Evolutionary conservation across 2,888 invertebrate genomes (phyloP).

Genomic region (Phragmatobia fuliginosa): DNA sequence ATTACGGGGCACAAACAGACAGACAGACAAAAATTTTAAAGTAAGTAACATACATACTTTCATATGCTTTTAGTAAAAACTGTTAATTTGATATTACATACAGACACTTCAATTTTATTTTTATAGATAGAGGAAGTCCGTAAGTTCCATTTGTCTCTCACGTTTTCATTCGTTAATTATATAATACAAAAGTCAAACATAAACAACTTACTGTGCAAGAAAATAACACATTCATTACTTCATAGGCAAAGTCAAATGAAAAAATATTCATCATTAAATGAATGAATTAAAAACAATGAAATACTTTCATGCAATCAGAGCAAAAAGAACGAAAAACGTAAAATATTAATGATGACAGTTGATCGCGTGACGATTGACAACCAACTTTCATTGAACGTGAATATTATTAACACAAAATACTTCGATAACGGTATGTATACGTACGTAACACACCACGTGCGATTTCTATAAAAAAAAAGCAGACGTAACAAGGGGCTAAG

Average conservation of each 20-base stretch:
- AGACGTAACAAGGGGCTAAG: conserved; percentile 75
- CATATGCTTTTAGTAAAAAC: too few relatives aligned
- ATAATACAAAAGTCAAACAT: background rate
- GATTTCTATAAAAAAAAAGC: conserved; percentile 63
- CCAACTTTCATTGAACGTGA: conserved; percentile 33
- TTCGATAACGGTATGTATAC: conserved; percentile 43
- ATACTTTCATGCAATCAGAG: conserved; percentile 34
- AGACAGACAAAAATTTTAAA: too few relatives aligned
- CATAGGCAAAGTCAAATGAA: background rate
- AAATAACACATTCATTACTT: background rate
- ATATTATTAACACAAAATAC: conserved; percentile 31
- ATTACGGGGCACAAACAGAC: too few relatives aligned
- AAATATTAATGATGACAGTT: conserved; percentile 36
- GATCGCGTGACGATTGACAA: conserved; percentile 38
- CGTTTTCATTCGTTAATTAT: background rate
- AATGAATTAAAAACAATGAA: conserved; percentile 18
- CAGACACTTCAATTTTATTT: too few relatives aligned
- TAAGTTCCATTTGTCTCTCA: background rate
- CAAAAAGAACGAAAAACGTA: conserved; percentile 32
- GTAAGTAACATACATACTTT: too few relatives aligned
- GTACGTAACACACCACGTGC: conserved; percentile 58
- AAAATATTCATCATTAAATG: background rate
- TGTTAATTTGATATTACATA: too few relatives aligned
- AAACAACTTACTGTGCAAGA: background rate
- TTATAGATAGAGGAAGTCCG: background rate